These are phyloP conservation scores for Lycia hirtaria DNA, from an alignment of 2,888 invertebrate species.

Conservation along the genomic window DNA sequence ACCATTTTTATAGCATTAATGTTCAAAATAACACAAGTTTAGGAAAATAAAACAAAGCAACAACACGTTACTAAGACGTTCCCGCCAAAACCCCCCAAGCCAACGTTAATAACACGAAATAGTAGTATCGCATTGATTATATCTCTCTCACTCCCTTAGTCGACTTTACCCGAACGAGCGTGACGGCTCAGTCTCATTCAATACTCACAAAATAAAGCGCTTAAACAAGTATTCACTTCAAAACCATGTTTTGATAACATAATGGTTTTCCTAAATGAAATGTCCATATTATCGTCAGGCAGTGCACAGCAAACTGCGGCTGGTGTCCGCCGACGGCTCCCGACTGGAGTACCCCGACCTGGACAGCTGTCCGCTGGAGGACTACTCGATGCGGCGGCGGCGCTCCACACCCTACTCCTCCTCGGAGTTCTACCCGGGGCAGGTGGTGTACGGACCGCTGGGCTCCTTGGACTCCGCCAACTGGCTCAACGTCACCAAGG, in stretches of 20 bases:
- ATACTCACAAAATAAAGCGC: too few relatives aligned
- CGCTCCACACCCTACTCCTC: slow-evolving; percentile 79
- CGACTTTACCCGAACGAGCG: too few relatives aligned
- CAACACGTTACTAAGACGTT: too few relatives aligned
- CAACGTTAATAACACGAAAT: too few relatives aligned
- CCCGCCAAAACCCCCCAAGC: too few relatives aligned
- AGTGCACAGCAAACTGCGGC: slow-evolving; percentile 88
- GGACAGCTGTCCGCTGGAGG: slow-evolving; percentile 89
- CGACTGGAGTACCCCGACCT: slow-evolving; percentile 88
- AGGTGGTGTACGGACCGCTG: slow-evolving; percentile 89
- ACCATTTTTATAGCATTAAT: too few relatives aligned
- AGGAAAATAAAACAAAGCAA: too few relatives aligned
- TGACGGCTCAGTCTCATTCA: too few relatives aligned
- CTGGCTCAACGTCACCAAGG: slow-evolving; percentile 92
- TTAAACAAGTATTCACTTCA: not conserved
- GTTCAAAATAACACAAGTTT: too few relatives aligned
- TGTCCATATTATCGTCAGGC: slow-evolving; percentile 64
- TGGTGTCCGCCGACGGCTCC: slow-evolving; percentile 88
- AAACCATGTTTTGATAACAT: not conserved
- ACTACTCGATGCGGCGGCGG: slow-evolving; percentile 89
- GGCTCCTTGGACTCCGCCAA: slow-evolving; percentile 91
- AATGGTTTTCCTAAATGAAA: not conserved
- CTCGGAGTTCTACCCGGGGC: slow-evolving; percentile 79
- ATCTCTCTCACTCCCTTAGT: too few relatives aligned
- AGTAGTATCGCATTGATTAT: too few relatives aligned